Conservation (phyloP, 2,888 invertebrate genomes). For the Metellina segmentata region DNA sequence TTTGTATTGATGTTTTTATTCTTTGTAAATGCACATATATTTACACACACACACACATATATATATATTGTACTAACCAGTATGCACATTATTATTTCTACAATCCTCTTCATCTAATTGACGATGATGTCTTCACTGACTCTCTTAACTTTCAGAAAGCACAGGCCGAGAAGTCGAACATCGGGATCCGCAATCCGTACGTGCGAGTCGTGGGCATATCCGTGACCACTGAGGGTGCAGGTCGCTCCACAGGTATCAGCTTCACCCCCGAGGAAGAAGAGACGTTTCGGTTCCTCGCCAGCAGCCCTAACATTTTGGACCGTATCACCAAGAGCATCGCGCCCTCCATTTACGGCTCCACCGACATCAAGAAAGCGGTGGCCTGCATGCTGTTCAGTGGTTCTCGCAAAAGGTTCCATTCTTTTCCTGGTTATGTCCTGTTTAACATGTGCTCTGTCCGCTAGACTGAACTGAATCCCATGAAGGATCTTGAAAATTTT, state of each 20-base stretch:
- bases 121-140: neutral
- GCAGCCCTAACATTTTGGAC: constrained; percentile 92
- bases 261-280: constrained; percentile 88
- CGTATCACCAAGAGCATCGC: constrained; percentile 94
- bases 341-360: constrained; percentile 96
- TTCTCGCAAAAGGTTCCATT: constrained; percentile 83
- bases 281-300: constrained; percentile 90
- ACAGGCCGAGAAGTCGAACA: constrained; percentile 79
- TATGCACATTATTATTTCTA: no score
- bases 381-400: constrained; percentile 97
- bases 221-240: constrained; percentile 90
- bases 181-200: constrained; percentile 96
- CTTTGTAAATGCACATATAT: no score
- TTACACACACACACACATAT: no score
- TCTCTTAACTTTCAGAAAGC: constrained; percentile 43
- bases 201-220: constrained; percentile 95
- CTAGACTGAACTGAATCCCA: no score
- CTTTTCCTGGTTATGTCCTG: neutral
- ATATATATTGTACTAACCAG: no score
- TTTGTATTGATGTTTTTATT: no score
- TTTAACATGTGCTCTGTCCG: no score
- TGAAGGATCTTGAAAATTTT: neutral
- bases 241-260: constrained; percentile 81
- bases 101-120: no score
- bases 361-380: constrained; percentile 98